Conservation (phyloP, 35 echinoderm and acorn worm genomes). For the Apostichopus parvimensis region DNA sequence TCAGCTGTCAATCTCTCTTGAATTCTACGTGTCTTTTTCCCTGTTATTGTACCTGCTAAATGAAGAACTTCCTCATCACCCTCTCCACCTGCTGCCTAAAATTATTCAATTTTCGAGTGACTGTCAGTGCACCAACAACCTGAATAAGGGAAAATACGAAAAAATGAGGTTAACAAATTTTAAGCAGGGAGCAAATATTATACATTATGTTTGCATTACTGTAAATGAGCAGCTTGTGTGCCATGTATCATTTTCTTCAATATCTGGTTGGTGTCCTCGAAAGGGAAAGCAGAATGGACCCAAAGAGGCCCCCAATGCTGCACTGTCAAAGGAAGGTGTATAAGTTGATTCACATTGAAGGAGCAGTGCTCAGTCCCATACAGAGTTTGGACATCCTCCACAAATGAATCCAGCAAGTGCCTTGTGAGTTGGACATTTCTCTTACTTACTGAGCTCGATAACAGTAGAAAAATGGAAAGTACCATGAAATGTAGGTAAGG, state of each 20-base stretch:
- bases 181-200: no score
- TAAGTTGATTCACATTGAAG: conserved; percentile 57
- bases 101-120: not conserved
- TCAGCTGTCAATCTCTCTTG: not conserved
- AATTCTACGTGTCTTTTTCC: not conserved
- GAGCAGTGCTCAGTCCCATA: conserved; percentile 58
- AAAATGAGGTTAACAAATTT: no score
- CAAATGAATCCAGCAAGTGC: conserved; percentile 49
- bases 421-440: conserved; percentile 8
- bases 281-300: conserved; percentile 55
- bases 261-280: conserved; percentile 50
- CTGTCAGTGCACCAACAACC: not conserved
- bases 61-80: not conserved
- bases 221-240: conserved; percentile 32
- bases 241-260: conserved; percentile 49
- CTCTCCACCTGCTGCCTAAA: not conserved
- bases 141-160: not conserved
- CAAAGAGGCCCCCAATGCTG: conserved; percentile 68
- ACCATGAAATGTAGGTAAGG: conserved; percentile 49
- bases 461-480: conserved; percentile 34
- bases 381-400: conserved; percentile 27
- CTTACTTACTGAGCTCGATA: conserved; percentile 23
- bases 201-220: not conserved
- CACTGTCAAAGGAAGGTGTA: conserved; percentile 45
- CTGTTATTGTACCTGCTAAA: not conserved